Evolutionary conservation across 2,797 vertebrate genomes (phyloP).

Genomic region (Sandelia bainsii): DNA sequence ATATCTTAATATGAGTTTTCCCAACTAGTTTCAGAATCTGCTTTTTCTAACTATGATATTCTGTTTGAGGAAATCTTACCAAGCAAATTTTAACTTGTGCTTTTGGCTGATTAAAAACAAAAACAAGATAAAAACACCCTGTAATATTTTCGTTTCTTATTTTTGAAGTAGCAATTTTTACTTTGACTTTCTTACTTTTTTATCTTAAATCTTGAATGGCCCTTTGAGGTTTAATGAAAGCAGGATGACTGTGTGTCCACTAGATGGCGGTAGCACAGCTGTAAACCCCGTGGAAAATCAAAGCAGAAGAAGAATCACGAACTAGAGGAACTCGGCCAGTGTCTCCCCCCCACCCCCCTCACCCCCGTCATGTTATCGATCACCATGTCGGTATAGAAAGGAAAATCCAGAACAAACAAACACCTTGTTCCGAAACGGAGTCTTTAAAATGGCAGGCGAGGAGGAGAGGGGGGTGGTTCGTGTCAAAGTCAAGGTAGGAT

Average conservation of each 20-base stretch:
- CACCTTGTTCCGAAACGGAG: conserved; percentile 46
- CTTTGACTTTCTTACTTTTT: too few relatives aligned
- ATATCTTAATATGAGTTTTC: too few relatives aligned
- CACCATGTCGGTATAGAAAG: conserved; percentile 44
- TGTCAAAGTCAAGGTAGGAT: conserved; percentile 86
- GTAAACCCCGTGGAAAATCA: not conserved
- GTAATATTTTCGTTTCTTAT: too few relatives aligned
- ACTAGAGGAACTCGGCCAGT: conserved; percentile 16
- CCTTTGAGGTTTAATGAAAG: not conserved
- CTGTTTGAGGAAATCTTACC: too few relatives aligned
- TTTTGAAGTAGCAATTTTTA: too few relatives aligned
- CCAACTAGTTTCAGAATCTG: too few relatives aligned
- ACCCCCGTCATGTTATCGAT: conserved; percentile 35
- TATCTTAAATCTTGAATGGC: not conserved
- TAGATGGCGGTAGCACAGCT: conserved; percentile 32
- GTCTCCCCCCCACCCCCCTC: not conserved
- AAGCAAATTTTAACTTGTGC: too few relatives aligned
- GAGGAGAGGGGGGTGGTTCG: conserved; percentile 88
- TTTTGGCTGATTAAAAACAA: too few relatives aligned
- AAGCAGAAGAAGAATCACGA: conserved; percentile 55
- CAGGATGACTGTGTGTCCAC: not conserved
- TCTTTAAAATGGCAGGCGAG: conserved; percentile 81
- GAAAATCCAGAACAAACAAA: conserved; percentile 39
- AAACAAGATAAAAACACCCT: too few relatives aligned
- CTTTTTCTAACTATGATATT: too few relatives aligned